Evolutionary conservation across 2,113 vertebrate species (phyloP), one percentile per base, ranked within the genome.

Genomic region (Cryptomyrus ogoouensis): DNA sequence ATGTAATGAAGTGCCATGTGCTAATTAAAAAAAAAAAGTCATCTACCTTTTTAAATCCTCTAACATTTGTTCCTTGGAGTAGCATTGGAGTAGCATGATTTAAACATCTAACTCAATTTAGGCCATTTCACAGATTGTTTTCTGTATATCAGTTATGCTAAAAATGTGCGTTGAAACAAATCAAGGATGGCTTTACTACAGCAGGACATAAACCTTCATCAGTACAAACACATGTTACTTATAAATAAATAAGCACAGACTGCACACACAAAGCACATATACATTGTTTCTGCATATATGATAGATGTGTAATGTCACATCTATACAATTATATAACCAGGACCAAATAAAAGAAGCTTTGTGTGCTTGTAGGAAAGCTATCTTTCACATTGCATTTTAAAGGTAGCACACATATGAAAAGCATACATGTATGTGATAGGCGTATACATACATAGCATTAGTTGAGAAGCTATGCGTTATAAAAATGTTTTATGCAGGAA

Each of bases 311-410:
- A 46, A 53, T 42, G 21, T 24, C 17, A 92, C 88, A 93, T 93
- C 46, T 56, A 89, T 92, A 89, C 91, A 92, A 93, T 93, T 92
- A 93, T 94, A 90, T 91, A 52, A 86, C n/a, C 5, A 35, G 91
- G 85, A 2, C 80, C 62, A 88, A 88, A 90, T 91, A 91, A 91
- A 93, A 91, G n/a, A 93, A 91, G 89, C 88, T 89, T 89, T 74
- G 83, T 90, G 85, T 94, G 92, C 66, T 90, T 90, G 74, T 89
- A 89, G 83, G 87, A 91, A 52, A 88, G 6, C n/a, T 90, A 88
- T 46, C 56, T 77, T 49, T 70, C 42, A 85, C 46, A 56, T 39
- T 93, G 88, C 80, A 91, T 83, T 77, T 35, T 77, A 89, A 52
- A 90, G 88, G 77, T 9, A 44, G 90, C 93, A 94, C 89, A 91